Evolutionary conservation across 2,797 vertebrate species (phyloP).

Genomic region (Urophycis tenuis): DNA sequence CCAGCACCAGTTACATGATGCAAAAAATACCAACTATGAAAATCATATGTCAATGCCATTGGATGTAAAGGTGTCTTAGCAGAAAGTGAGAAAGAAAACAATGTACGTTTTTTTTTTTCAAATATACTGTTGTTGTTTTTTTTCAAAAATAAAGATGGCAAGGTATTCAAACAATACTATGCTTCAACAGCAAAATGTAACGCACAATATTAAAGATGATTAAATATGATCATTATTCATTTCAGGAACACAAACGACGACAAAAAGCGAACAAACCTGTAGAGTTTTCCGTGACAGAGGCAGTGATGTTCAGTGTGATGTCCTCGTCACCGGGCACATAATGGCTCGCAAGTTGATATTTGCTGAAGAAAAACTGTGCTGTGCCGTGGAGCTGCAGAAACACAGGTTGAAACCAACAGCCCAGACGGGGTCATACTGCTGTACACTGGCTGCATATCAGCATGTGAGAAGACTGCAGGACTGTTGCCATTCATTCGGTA

Average conservation of each 20-base stretch:
- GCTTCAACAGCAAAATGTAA: no score
- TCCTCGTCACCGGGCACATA: not conserved
- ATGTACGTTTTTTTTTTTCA: no score
- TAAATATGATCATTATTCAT: not conserved
- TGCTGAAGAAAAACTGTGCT: slow-evolving; percentile 51
- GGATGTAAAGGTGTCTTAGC: not conserved
- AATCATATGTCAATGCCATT: not conserved
- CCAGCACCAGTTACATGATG: not conserved
- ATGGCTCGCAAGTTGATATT: slow-evolving; percentile 31
- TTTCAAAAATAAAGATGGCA: no score
- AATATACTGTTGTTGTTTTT: no score
- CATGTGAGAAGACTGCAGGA: no score
- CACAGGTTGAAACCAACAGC: not conserved
- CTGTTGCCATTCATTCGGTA: not conserved
- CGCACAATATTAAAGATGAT: not conserved
- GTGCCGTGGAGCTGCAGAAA: slow-evolving; percentile 56
- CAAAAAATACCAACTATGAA: not conserved
- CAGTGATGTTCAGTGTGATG: slow-evolving; percentile 29
- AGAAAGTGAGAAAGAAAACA: no score
- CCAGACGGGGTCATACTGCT: not conserved
- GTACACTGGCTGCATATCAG: not conserved
- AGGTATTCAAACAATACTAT: no score
- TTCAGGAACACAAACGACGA: not conserved
- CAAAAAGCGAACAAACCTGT: slow-evolving; percentile 38
- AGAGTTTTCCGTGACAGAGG: slow-evolving; percentile 37